Percentiles rank a stretch among this genome's conserved stretches.
phyloP scores from a whole-genome alignment of 2,113 vertebrate species.

The Hyaena hyaena region DNA sequence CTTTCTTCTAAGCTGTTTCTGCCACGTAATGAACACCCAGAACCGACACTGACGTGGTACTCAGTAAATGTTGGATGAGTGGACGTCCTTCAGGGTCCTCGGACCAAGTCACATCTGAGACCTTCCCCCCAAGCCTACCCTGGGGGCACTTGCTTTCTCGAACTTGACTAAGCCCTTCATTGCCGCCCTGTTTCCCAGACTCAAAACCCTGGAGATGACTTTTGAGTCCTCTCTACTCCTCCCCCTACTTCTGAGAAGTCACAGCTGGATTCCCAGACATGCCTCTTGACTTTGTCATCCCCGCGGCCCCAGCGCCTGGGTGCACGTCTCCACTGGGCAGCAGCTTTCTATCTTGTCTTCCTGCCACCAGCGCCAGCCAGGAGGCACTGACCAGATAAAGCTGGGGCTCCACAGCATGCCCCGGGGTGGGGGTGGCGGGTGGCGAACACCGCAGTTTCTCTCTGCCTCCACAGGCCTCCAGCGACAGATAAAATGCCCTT shows the following conservation, averaged over 20 bases:
- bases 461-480: not conserved
- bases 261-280: constrained; percentile 1
- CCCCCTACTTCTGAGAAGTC: not conserved
- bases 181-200: not conserved
- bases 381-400: not conserved
- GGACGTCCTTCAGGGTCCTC: not conserved
- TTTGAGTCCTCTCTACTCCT: not conserved
- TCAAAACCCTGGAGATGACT: not conserved
- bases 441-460: accelerated
- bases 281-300: not conserved
- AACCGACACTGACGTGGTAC: accelerated
- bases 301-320: accelerated
- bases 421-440: too few species aligned
- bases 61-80: not conserved
- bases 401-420: not conserved
- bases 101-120: not conserved
- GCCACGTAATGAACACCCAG: not conserved
- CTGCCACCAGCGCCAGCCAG: not conserved
- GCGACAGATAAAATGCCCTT: not conserved
- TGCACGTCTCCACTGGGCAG: not conserved
- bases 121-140: not conserved
- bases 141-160: not conserved
- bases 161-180: not conserved
- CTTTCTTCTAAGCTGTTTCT: not conserved
- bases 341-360: not conserved